Conservation (phyloP, 2,888 invertebrate species). For the Dysmachus trigonus region DNA sequence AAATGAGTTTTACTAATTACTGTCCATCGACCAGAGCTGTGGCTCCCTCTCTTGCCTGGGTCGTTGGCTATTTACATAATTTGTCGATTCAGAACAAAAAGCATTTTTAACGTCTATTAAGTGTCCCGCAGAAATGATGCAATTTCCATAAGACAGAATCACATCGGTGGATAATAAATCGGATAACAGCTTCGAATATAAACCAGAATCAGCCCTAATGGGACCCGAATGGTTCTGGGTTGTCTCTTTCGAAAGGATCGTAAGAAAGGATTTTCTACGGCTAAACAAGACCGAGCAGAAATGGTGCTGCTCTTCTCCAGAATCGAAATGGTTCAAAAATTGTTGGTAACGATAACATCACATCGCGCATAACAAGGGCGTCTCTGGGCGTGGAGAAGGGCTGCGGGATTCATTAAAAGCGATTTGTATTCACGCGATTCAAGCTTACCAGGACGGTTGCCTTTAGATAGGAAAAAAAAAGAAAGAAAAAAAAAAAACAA, state of each 20-base stretch:
- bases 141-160: slow-evolving; percentile 17
- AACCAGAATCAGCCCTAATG: neutral
- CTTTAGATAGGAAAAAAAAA: too few species aligned
- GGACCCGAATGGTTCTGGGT: neutral
- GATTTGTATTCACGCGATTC: slow-evolving; percentile 33
- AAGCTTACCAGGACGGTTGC: neutral
- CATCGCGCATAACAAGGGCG: slow-evolving; percentile 15
- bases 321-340: slow-evolving; percentile 27
- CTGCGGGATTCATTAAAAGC: slow-evolving; percentile 18
- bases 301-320: slow-evolving; percentile 3
- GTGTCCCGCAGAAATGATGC: neutral
- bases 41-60: neutral
- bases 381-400: neutral
- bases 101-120: slow-evolving; percentile 10
- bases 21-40: neutral
- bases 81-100: neutral
- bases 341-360: slow-evolving; percentile 15
- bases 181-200: slow-evolving; percentile 28
- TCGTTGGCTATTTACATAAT: slow-evolving; percentile 10
- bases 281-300: neutral
- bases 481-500: too few species aligned
- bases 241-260: neutral
- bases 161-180: slow-evolving; percentile 11
- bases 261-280: slow-evolving; percentile 20
- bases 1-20: neutral